These are phyloP conservation scores for Sminthopsis crassicaudata DNA, from an alignment of 2,113 vertebrate genomes.

Conservation along the genomic window DNA sequence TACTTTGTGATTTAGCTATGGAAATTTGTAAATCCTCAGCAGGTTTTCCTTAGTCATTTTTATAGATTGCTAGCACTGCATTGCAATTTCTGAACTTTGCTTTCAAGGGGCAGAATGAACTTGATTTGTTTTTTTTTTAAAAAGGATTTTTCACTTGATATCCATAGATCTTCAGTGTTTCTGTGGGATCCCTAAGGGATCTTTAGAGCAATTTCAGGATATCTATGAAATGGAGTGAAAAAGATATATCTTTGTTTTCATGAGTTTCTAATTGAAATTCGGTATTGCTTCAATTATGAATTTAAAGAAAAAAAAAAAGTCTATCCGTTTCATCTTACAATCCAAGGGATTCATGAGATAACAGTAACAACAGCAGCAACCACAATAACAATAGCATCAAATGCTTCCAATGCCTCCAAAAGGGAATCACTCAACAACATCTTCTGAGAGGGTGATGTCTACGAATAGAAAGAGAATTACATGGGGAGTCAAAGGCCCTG, in stretches of 20 bases:
- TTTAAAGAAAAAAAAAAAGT: too few relatives aligned
- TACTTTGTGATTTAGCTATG: background rate
- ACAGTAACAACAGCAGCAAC: too few relatives aligned
- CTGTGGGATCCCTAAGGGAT: background rate
- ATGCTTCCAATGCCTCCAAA: too few relatives aligned
- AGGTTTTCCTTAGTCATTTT: background rate
- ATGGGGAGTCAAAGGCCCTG: too few relatives aligned
- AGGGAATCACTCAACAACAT: too few relatives aligned
- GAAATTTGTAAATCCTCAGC: background rate
- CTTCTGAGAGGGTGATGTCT: too few relatives aligned
- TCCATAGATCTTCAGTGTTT: background rate
- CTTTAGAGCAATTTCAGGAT: background rate
- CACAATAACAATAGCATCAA: too few relatives aligned
- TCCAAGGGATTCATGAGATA: too few relatives aligned
- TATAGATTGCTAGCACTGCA: background rate
- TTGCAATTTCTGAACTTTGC: background rate
- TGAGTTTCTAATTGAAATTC: background rate
- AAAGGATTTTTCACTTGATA: background rate
- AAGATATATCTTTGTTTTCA: background rate
- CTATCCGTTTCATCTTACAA: too few relatives aligned
- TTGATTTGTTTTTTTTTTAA: background rate
- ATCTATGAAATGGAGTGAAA: background rate
- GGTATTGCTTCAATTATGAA: background rate
- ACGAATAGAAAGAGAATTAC: too few relatives aligned
- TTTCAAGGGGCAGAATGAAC: accelerated